These are phyloP conservation scores for Megalops atlanticus DNA, from an alignment of 2,113 vertebrate genomes.

Conservation along the genomic window DNA sequence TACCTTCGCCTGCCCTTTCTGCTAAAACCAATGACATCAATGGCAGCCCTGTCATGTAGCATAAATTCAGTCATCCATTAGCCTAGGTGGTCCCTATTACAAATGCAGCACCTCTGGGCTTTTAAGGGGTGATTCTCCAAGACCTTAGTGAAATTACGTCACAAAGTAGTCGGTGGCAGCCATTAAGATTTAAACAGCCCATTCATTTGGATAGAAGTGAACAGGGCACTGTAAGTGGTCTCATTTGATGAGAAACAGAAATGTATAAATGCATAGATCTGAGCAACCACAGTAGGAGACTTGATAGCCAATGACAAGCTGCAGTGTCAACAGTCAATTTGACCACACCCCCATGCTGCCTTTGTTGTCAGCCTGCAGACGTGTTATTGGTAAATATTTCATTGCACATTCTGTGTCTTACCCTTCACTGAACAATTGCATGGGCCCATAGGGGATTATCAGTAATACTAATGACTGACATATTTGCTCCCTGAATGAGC, in stretches of 20 bases:
- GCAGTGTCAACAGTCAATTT: background rate
- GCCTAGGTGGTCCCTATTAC: background rate
- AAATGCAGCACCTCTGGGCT: background rate
- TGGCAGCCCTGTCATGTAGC: background rate
- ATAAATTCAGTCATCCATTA: background rate
- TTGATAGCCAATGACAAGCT: background rate
- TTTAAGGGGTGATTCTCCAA: background rate
- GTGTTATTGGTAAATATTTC: constrained; percentile 1
- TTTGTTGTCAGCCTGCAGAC: too few species aligned
- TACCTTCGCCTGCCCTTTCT: background rate
- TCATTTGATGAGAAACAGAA: background rate
- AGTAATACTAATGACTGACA: background rate
- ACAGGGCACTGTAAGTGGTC: background rate
- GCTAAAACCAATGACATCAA: background rate
- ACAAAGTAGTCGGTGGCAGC: background rate
- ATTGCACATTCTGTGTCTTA: background rate
- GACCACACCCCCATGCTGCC: background rate
- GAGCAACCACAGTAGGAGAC: background rate
- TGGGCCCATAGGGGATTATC: background rate
- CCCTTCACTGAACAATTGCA: background rate
- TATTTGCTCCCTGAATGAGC: background rate
- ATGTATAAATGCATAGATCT: background rate
- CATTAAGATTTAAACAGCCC: background rate
- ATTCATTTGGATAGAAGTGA: background rate
- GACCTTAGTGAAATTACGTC: background rate